phyloP scores from a whole-genome alignment of 92 coral and sea anemone species.

The Chrysogorgia sp. region DNA sequence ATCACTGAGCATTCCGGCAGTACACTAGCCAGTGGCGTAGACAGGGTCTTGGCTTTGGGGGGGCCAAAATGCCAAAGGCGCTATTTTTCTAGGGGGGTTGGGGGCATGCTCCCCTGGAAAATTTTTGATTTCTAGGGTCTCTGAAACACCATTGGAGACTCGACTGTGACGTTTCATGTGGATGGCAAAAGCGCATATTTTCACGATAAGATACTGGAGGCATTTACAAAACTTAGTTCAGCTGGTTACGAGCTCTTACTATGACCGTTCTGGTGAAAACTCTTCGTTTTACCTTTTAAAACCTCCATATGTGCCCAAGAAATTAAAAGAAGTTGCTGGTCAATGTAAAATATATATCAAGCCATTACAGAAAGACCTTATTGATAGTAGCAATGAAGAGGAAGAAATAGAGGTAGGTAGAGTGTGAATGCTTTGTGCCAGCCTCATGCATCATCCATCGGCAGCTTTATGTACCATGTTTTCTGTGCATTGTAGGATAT shows the following conservation, averaged over 20 bases:
- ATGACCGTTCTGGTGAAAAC: slow-evolving; percentile 7
- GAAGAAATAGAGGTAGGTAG: slow-evolving; percentile 12
- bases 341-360: neutral
- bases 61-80: too few species aligned
- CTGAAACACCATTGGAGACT: too few species aligned
- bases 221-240: neutral
- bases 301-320: slow-evolving; percentile 1
- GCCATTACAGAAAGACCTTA: slow-evolving; percentile 12
- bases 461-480: slow-evolving; percentile 3
- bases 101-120: too few species aligned
- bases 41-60: too few species aligned
- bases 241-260: neutral
- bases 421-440: slow-evolving; percentile 16
- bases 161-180: neutral
- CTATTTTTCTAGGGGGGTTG: too few species aligned
- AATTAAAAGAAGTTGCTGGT: slow-evolving; percentile 1
- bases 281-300: slow-evolving; percentile 6
- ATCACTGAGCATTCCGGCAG: too few species aligned
- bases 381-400: neutral
- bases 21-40: too few species aligned
- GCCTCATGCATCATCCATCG: slow-evolving; percentile 17
- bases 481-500: neutral
- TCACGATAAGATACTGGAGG: neutral
- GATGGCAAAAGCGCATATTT: neutral
- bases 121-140: too few species aligned